Base-by-base conservation (phyloP, 2,113 vertebrate genomes). In the Trematomus loennbergii region DNA sequence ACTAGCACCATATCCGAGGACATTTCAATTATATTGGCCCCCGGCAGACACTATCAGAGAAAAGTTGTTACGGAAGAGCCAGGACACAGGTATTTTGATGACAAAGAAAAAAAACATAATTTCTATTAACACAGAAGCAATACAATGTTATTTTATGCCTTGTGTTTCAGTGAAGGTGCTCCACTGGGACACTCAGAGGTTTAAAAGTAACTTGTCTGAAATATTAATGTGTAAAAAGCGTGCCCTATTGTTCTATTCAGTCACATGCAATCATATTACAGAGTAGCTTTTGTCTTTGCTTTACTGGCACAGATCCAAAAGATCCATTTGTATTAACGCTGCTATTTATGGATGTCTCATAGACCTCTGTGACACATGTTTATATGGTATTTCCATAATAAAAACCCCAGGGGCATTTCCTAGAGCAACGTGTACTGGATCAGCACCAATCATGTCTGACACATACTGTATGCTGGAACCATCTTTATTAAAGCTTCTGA, bases 21-120 rank as follows among this genome's bases (percentile, higher is more conserved):
- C 62, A 59, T 90, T 79, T 63, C 61, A 72, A 81, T 83, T 58
- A 65, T 61, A 53, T 80, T 75, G 76, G 66, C 74, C 83, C 53
- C 48, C 3, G 69, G 88, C 77, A 72, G 79, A 79, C 58, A 62
- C 33, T 36, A 72, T 77, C 29, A 55, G n/a, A 77, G 45, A 2
- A 2, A 75, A 61, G 59, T 20, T 72, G 29, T 66, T 71, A 46
- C 29, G 25, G 17, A 62, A 49, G 29, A 61, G 58, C 55, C 9
- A 25, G 33, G 53, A 77, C 36, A 29, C 12, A 33, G 17, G 4
- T 52, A n/a, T 58, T 61, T 36, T 67, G 8, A 66, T 54, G 12
- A 45, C n/a, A 54, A 69, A 16, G 20, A 64, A 45, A 40, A 40
- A 57, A 43, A 61, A 61, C 20, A 40, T 54, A 0, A 13, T 59